These are phyloP conservation scores for Thalassoma bifasciatum DNA, from an alignment of 2,113 vertebrate species.

Conservation along the genomic window DNA sequence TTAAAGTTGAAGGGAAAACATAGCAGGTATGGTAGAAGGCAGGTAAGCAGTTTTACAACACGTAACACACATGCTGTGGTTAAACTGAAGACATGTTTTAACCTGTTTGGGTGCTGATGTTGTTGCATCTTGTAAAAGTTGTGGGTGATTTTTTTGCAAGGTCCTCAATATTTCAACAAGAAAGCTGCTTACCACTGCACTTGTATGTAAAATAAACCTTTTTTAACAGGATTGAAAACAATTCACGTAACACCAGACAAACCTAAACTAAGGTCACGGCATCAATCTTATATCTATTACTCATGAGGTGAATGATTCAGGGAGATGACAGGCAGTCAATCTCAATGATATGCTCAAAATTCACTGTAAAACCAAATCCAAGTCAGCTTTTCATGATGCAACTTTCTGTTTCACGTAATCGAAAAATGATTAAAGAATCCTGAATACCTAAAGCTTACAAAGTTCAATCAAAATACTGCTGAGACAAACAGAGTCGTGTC, in stretches of 20 bases:
- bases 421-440: neutral
- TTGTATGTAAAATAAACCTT: too few relatives aligned
- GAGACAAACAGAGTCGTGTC: neutral
- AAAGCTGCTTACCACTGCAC: too few relatives aligned
- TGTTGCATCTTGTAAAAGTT: neutral
- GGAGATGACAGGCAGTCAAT: constrained; percentile 1
- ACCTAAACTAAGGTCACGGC: neutral
- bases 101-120: neutral
- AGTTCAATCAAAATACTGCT: neutral
- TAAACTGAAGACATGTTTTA: constrained; percentile 8
- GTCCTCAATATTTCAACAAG: too few relatives aligned
- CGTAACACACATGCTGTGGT: neutral
- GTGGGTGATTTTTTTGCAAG: neutral
- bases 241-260: neutral
- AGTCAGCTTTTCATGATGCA: neutral
- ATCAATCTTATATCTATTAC: neutral
- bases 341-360: neutral
- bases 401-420: too few relatives aligned
- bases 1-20: neutral
- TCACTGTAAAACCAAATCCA: neutral
- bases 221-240: too few relatives aligned
- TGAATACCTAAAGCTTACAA: neutral
- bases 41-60: neutral
- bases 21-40: neutral
- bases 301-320: constrained; percentile 14